Evolutionary conservation across 1,140 invertebrate species (phyloP), one percentile per base, ranked within the genome.

Genomic region (Cydia strobilella): DNA sequence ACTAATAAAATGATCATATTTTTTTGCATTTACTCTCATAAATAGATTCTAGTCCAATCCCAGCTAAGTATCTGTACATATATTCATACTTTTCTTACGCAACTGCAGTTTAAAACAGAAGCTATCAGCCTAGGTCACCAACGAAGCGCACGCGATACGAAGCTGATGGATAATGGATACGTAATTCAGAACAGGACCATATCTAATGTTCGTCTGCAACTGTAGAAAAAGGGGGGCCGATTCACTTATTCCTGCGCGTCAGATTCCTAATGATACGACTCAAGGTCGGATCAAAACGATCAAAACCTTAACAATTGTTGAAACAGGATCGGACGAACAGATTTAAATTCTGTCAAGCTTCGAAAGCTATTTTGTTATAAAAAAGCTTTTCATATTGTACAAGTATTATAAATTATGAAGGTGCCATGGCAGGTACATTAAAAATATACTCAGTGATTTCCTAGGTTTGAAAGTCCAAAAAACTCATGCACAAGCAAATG

Each of bases 121-220:
- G 63, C 63, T 35, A 69, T 69, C 27, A 31, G 31, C 65, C 65
- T 69, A 69, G 65, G 65, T 69, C 65, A 69, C 65, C 35, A 35
- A 69, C 65, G n/a, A 42, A 69, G 13, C n/a, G 31, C 65, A 69
- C 65, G 65, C 65, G 27, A 69, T 25, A 12, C 25, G 7, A 23
- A 59, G 1, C 7, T 18, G 51, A 54, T 54, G 15, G 51, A 48
- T n/a, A 12, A 10, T 15, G n/a, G n/a, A n/a, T 15, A n/a, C 18
- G 20, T 59, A 23, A 59, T 23, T 20, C 5, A n/a, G 5, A 51
- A 5, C 18, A 59, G 1, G 5, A 20, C n/a, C 18, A 9, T 59
- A 23, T 20, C 9, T 20, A 10, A 7, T 18, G 15, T 59, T 59
- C 48, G 0, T 51, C 51, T 59, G 9, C 5, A 59, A 59, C n/a